Evolutionary conservation across 2,888 invertebrate genomes (phyloP).

Genomic region (Clanis bilineata): DNA sequence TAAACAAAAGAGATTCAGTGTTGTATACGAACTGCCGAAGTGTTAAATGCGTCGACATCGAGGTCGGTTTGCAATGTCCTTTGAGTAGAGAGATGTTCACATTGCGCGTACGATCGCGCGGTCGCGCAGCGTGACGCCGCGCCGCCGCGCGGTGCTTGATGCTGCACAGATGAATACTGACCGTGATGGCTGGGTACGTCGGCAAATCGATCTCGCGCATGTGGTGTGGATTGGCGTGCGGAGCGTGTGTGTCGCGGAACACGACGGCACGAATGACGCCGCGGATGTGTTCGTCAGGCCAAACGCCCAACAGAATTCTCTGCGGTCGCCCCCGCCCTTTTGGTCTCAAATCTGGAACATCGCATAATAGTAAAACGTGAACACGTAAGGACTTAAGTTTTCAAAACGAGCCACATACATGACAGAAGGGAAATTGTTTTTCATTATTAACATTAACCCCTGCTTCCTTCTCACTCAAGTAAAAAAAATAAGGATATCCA

Average conservation of each 20-base stretch:
- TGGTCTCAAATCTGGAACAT: conserved; percentile 89
- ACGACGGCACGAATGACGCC: conserved; percentile 96
- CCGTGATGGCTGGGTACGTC: conserved; percentile 72
- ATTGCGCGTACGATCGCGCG: conserved; percentile 9
- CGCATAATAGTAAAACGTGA: conserved; percentile 77
- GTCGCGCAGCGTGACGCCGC: not conserved
- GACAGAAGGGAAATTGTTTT: conserved; percentile 10
- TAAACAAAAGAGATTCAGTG: conserved; percentile 13
- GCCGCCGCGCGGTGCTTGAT: not conserved
- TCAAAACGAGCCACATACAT: conserved; percentile 20
- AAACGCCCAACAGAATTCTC: conserved; percentile 93
- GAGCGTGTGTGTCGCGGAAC: conserved; percentile 90
- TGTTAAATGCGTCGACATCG: conserved; percentile 13
- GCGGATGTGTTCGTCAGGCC: conserved; percentile 97
- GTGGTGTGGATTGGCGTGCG: conserved; percentile 87
- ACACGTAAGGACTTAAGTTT: conserved; percentile 51
- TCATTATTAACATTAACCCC: not conserved
- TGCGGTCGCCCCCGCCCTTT: conserved; percentile 96
- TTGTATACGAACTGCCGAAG: not conserved
- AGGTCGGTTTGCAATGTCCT: conserved; percentile 13
- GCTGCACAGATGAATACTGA: conserved; percentile 56
- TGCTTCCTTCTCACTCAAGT: not conserved
- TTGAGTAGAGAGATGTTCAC: conserved; percentile 10
- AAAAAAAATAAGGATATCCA: not conserved
- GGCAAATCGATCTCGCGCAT: conserved; percentile 87